Evolutionary conservation across 2,797 vertebrate species (phyloP).

Genomic region (Rhincodon typus): DNA sequence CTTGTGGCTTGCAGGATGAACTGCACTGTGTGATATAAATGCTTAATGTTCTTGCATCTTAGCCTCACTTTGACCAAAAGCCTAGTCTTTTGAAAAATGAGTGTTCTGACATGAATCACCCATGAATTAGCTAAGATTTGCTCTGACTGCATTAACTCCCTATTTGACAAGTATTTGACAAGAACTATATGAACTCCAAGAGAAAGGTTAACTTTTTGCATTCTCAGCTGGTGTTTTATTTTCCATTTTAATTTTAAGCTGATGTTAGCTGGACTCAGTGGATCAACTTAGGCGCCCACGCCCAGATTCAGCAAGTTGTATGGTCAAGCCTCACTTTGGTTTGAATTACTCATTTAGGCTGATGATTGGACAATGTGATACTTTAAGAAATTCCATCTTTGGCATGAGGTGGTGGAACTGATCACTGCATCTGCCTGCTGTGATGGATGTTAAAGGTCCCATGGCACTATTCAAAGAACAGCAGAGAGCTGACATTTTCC

Average conservation of each 20-base stretch:
- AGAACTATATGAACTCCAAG: not conserved
- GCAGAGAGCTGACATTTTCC: not conserved
- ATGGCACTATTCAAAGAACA: not conserved
- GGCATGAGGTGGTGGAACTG: not conserved
- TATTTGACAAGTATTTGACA: too few species aligned
- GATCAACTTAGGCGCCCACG: too few species aligned
- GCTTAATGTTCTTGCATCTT: not conserved
- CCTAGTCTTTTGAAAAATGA: not conserved
- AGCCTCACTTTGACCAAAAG: not conserved
- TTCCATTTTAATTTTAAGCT: not conserved
- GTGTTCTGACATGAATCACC: not conserved
- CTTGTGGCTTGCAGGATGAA: not conserved
- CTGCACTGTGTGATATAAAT: not conserved
- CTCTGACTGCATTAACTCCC: not conserved
- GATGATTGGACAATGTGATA: not conserved
- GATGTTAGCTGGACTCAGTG: not conserved
- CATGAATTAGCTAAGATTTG: not conserved
- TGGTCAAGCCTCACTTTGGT: not conserved
- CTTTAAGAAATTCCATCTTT: not conserved
- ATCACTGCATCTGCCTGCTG: not conserved
- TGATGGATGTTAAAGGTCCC: not conserved
- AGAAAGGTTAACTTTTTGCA: not conserved
- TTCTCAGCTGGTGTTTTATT: not conserved
- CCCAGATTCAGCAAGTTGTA: not conserved
- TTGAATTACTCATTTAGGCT: not conserved